Conservation (phyloP, 2,888 invertebrate genomes). For the Amblyteles armatorius region DNA sequence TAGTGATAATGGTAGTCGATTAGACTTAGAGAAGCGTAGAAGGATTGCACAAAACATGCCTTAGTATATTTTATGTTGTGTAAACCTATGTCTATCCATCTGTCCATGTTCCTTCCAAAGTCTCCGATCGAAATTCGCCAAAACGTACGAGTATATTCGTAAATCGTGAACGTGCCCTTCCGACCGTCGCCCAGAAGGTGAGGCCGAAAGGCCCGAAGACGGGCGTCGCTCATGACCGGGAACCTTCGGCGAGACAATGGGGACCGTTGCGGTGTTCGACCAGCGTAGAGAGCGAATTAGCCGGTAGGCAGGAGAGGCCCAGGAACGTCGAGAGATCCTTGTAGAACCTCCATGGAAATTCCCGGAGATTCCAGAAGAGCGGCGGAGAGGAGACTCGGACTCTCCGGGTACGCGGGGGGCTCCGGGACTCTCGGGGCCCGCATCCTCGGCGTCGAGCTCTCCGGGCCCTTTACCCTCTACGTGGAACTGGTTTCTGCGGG, state of each 20-base stretch:
- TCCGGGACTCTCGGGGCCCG: slow-evolving; percentile 41
- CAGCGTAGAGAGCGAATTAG: slow-evolving; percentile 50
- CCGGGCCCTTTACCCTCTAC: slow-evolving; percentile 52
- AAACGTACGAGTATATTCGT: background rate
- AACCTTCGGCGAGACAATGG: slow-evolving; percentile 66
- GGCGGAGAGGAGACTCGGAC: slow-evolving; percentile 27
- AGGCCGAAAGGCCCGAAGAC: slow-evolving; percentile 2
- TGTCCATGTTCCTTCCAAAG: background rate
- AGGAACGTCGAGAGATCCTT: background rate
- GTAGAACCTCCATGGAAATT: slow-evolving; percentile 60
- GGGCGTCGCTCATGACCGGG: slow-evolving; percentile 19
- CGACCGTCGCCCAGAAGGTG: background rate
- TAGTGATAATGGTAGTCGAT: too few species aligned
- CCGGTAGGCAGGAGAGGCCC: background rate
- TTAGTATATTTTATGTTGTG: too few species aligned
- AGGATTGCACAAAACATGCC: too few species aligned
- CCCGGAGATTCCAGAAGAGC: slow-evolving; percentile 25
- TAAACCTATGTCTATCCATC: background rate
- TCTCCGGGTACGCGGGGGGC: slow-evolving; percentile 17
- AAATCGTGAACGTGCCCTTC: background rate
- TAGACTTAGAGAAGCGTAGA: too few species aligned
- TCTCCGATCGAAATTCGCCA: background rate
- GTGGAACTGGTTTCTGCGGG: slow-evolving; percentile 61
- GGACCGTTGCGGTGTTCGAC: slow-evolving; percentile 67
- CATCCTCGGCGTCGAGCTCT: slow-evolving; percentile 55